Base-by-base conservation (phyloP, 2,797 vertebrate genomes). In the Sarcophilus harrisii region DNA sequence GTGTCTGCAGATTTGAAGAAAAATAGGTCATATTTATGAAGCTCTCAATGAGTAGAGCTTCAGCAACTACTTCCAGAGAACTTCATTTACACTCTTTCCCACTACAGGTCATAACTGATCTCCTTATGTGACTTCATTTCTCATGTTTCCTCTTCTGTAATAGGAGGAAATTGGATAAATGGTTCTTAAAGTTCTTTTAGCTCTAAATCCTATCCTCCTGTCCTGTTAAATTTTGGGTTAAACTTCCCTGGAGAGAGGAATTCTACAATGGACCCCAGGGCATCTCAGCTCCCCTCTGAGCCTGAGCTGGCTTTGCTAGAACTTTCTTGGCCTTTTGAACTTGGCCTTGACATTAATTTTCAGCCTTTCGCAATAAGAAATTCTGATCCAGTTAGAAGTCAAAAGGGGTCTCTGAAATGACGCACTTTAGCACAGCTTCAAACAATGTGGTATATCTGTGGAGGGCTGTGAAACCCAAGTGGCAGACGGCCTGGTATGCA, bases 371-470 rank as follows among this genome's bases (percentile, higher is more conserved):
- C 95, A 96, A 97, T 55, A 94, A 91, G 95, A 94, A 95, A 96
- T 96, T 97, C 95, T 94, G 92, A 97, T 95, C 96, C 96, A 54
- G 73, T 93, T 90, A 97, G 94, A 97, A 98, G 97, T 97, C 97
- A 95, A 92, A 66, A 94, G 93, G 97, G 97, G 97, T 96, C 96
- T 95, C 96, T 54, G 94, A 94, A 95, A 95, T 97, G 97, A 98
- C 92, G 94, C 96, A 97, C 45, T 55, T 92, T 95, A 94, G 90
- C 18, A 0, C 91, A 90, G 91, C 92, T 91, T 93, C 89, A 66
- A 92, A 94, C n/a, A 66, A 93, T 95, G 96, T 92, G 97, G 97
- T 96, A 94, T 94, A 28, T 97, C 96, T 94, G 96, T 93, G 93
- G 96, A 97, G 49, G 95, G 90, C 95, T 91, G 66, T 87, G 96